Percentiles rank a stretch among this genome's conserved stretches.
phyloP scores from a whole-genome alignment of 1,140 invertebrate genomes.

The Bombus superbus region DNA sequence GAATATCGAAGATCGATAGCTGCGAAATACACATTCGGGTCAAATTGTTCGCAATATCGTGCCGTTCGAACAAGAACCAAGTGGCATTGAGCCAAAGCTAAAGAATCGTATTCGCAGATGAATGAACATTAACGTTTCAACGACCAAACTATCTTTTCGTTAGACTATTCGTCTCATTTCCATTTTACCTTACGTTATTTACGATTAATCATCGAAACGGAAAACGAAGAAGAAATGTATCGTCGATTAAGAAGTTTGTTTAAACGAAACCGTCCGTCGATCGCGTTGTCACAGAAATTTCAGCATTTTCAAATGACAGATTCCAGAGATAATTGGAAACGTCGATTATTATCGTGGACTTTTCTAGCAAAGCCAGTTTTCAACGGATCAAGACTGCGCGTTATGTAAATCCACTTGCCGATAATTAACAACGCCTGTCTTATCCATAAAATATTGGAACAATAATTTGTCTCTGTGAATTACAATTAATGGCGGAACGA shows the following conservation, averaged over 20 bases:
- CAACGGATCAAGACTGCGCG: no score
- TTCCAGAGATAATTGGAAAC: accelerated
- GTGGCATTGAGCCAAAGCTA: neutral
- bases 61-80: neutral
- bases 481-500: no score
- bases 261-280: no score
- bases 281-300: no score
- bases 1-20: neutral
- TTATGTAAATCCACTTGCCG: no score
- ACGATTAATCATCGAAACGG: neutral
- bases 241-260: accelerated
- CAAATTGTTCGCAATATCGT: neutral
- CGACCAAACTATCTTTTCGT: neutral
- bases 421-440: no score
- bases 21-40: neutral
- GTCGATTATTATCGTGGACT: no score
- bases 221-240: neutral
- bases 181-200: neutral
- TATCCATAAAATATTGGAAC: no score
- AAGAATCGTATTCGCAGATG: neutral
- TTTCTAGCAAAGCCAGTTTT: no score
- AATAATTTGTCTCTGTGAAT: no score
- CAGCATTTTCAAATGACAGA: no score
- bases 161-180: neutral
- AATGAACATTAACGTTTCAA: neutral